These are phyloP conservation scores for Drosophila dunni DNA, from an alignment of 1,140 invertebrate genomes.

Conservation along the genomic window DNA sequence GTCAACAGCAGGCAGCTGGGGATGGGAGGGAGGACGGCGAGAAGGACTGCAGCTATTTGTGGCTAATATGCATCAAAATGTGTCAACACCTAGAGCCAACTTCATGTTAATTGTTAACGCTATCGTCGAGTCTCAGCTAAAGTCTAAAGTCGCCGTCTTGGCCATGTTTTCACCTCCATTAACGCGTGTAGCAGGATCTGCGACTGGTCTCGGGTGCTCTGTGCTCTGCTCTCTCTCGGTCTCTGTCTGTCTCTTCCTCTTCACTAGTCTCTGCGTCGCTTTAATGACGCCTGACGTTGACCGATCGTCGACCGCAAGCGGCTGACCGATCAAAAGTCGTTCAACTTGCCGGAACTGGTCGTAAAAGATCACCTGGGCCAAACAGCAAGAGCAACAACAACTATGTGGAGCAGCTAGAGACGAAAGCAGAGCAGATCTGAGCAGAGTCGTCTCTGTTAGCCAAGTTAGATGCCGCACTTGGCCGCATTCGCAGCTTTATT, in stretches of 20 bases:
- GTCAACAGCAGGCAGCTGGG: neutral
- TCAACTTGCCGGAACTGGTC: conserved; percentile 82
- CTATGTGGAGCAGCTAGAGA: conserved; percentile 66
- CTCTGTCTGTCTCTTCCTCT: conserved; percentile 17
- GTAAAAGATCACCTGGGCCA: conserved; percentile 77
- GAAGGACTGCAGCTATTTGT: conserved; percentile 27
- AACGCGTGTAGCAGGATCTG: conserved; percentile 64
- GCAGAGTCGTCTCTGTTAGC: conserved; percentile 22
- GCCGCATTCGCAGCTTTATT: conserved; percentile 56
- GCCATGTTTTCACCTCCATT: conserved; percentile 75
- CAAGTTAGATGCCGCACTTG: conserved; percentile 42
- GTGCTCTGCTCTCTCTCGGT: neutral
- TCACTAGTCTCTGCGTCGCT: conserved; percentile 20
- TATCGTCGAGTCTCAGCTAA: conserved; percentile 21
- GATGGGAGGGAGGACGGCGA: no score
- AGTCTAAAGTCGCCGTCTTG: no score
- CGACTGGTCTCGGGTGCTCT: conserved; percentile 12
- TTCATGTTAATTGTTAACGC: conserved; percentile 76
- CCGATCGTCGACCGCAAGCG: conserved; percentile 82
- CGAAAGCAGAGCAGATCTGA: conserved; percentile 13
- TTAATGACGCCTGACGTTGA: conserved; percentile 80
- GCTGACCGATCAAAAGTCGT: conserved; percentile 81
- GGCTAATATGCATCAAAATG: conserved; percentile 80
- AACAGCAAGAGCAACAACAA: conserved; percentile 14
- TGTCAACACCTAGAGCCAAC: conserved; percentile 74